Conservation (phyloP, 2,113 vertebrate genomes). For the Leiothrix lutea region DNA sequence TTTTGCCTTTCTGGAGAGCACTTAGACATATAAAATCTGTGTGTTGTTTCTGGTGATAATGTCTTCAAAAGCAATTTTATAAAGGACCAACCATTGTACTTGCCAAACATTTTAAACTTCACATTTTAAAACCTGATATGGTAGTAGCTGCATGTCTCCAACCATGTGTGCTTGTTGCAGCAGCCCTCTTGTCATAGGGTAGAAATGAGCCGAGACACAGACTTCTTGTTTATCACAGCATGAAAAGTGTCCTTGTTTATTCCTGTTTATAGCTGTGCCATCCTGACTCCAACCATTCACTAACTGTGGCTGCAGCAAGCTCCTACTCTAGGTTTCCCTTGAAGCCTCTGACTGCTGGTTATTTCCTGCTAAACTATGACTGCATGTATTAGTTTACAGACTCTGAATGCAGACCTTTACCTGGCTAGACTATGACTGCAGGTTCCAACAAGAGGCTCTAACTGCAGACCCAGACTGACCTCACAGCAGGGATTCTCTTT, state of each 20-base stretch:
- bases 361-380: neutral
- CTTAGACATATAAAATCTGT: neutral
- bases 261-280: neutral
- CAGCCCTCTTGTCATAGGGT: neutral
- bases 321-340: neutral
- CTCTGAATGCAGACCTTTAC: neutral
- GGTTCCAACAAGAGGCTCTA: neutral
- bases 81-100: neutral
- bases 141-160: neutral
- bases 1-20: neutral
- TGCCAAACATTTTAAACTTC: neutral
- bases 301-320: neutral
- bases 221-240: neutral
- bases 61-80: neutral
- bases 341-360: neutral
- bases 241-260: neutral
- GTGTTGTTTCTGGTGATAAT: neutral
- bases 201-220: neutral
- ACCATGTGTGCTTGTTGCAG: neutral
- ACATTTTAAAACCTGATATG: neutral
- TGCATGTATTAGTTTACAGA: neutral
- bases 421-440: neutral
- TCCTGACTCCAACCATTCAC: neutral
- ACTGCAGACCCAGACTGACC: neutral
- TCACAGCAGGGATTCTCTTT: neutral